phyloP scores from a whole-genome alignment of 2,888 invertebrate genomes.

The Himalopsyche anomala region DNA sequence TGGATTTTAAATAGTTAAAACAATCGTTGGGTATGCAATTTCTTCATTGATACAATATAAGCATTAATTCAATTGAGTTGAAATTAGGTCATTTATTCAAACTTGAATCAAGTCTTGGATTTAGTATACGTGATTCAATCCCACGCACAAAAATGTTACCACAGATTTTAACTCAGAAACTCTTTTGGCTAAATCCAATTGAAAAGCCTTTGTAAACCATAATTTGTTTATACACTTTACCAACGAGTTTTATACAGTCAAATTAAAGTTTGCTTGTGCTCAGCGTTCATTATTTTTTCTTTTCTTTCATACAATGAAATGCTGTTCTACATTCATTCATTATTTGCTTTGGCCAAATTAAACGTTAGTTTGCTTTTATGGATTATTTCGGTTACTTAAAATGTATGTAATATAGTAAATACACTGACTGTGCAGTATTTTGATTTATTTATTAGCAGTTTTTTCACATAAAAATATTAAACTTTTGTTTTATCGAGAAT shows the following conservation, averaged over 20 bases:
- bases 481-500: too few relatives aligned
- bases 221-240: slow-evolving; percentile 40
- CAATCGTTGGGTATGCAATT: too few relatives aligned
- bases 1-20: too few relatives aligned
- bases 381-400: too few relatives aligned
- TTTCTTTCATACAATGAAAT: neutral
- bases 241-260: slow-evolving; percentile 33
- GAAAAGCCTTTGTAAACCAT: slow-evolving; percentile 40
- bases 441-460: too few relatives aligned
- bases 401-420: too few relatives aligned
- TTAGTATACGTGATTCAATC: neutral
- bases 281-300: slow-evolving; percentile 18
- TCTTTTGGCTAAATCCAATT: slow-evolving; percentile 42
- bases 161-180: slow-evolving; percentile 39
- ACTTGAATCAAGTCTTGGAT: slow-evolving; percentile 40
- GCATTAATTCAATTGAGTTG: too few relatives aligned
- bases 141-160: slow-evolving; percentile 38
- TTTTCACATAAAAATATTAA: too few relatives aligned
- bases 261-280: slow-evolving; percentile 38
- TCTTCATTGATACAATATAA: too few relatives aligned
- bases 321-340: neutral
- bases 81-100: too few relatives aligned
- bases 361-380: too few relatives aligned
- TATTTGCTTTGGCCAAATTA: slow-evolving; percentile 23
- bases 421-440: too few relatives aligned